Percentiles rank a stretch among this genome's conserved stretches.
Evolutionary conservation across 2,797 vertebrate species (phyloP).

Genomic region (Australoheros facetus): DNA sequence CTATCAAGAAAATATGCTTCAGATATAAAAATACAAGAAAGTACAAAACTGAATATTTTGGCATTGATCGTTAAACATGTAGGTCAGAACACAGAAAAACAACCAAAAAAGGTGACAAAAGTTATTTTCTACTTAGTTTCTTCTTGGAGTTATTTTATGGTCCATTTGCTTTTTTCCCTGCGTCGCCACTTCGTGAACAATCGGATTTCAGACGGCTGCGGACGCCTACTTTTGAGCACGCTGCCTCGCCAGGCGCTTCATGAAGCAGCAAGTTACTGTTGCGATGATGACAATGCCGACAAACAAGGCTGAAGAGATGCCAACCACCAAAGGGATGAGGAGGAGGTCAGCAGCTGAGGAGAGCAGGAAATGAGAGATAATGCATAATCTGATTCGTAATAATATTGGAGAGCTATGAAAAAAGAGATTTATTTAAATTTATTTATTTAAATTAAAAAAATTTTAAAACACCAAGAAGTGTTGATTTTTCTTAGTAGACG

Average conservation of each 20-base stretch:
- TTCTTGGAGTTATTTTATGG: background rate
- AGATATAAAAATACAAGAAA: conserved; percentile 59
- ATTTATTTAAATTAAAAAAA: background rate
- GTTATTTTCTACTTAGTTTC: conserved; percentile 3
- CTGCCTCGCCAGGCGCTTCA: conserved; percentile 83
- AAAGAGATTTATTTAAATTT: background rate
- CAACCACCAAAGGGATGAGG: conserved; percentile 86
- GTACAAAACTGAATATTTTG: conserved; percentile 54
- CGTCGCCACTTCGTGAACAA: background rate
- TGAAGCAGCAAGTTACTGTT: conserved; percentile 91
- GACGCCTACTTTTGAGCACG: conserved; percentile 72
- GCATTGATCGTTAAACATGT: conserved; percentile 49
- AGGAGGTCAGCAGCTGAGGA: conserved; percentile 85
- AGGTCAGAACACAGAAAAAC: conserved; percentile 37
- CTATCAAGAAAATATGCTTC: conserved; percentile 33
- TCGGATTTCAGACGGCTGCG: background rate
- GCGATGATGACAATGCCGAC: conserved; percentile 85
- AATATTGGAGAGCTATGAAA: background rate
- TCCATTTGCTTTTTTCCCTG: background rate
- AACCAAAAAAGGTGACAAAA: conserved; percentile 12
- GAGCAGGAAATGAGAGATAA: background rate
- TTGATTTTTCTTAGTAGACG: background rate
- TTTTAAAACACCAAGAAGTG: background rate
- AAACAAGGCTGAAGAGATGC: conserved; percentile 87
- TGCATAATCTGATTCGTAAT: background rate